Percentiles rank a stretch among this genome's conserved stretches.
Conservation (phyloP, 1,140 invertebrate species). For the Ceratina japonica region DNA sequence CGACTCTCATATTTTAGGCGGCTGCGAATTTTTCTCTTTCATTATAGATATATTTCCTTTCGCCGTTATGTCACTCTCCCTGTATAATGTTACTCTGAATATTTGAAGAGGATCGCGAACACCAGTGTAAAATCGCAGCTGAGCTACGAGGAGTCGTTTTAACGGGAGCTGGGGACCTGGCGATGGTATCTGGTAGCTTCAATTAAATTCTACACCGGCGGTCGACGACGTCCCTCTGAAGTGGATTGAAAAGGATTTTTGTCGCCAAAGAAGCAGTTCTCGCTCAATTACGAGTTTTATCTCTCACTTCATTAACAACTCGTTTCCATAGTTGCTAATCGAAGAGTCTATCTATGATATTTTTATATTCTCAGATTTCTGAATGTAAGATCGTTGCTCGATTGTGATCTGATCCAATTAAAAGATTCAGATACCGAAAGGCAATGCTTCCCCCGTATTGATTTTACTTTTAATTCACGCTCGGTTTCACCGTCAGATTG, state of each 20-base stretch:
- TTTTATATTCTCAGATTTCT: too few relatives aligned
- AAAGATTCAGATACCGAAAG: background rate
- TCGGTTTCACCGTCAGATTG: background rate
- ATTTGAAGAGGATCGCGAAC: background rate
- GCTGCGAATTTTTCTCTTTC: too few relatives aligned
- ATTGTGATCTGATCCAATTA: background rate
- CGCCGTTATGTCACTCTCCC: too few relatives aligned
- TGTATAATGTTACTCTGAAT: too few relatives aligned
- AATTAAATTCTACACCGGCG: conserved; percentile 26
- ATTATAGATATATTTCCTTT: too few relatives aligned
- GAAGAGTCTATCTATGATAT: too few relatives aligned
- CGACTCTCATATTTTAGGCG: background rate
- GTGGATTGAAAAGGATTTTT: conserved; percentile 28
- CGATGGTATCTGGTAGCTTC: conserved; percentile 8
- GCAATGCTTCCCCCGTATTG: background rate
- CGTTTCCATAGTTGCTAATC: background rate
- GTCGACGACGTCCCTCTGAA: conserved; percentile 14
- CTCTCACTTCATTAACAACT: background rate
- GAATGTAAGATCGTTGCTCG: too few relatives aligned
- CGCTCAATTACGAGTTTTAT: background rate
- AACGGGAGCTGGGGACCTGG: background rate
- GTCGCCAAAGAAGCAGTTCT: background rate
- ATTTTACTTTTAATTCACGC: conserved; percentile 4
- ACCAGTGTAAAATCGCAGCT: background rate
- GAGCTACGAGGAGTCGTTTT: conserved; percentile 1